A percentile compares a stretch with the other conserved stretches of the same genome.
Conservation (phyloP, 2,888 invertebrate species). For the Aelia acuminata region DNA sequence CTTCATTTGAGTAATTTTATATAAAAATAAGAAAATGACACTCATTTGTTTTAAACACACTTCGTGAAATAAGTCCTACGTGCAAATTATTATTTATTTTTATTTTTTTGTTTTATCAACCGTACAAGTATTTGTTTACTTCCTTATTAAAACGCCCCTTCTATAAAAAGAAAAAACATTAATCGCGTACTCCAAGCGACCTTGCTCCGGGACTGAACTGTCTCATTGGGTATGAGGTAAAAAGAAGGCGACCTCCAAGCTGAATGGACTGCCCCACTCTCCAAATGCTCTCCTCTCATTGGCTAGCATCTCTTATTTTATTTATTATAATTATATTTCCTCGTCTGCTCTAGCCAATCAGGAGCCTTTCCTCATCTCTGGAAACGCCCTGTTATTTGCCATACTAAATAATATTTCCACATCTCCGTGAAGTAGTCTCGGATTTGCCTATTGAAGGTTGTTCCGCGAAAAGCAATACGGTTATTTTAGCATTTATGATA, state of each 20-base stretch:
- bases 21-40: no score
- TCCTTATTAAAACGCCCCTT: neutral
- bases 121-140: no score
- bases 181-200: conserved; percentile 61
- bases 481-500: neutral
- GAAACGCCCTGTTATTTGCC: conserved; percentile 25
- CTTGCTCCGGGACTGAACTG: conserved; percentile 63
- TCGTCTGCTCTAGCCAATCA: neutral
- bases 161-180: neutral
- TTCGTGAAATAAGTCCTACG: no score
- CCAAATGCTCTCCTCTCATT: conserved; percentile 13
- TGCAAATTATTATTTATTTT: no score
- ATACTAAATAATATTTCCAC: conserved; percentile 8
- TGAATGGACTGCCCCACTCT: conserved; percentile 34
- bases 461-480: neutral
- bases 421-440: neutral
- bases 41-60: no score
- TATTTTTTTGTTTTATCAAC: no score
- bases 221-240: conserved; percentile 64
- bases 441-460: neutral
- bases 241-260: conserved; percentile 58
- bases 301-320: conserved; percentile 30
- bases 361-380: neutral
- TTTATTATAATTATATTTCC: conserved; percentile 49
- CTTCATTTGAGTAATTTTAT: no score